These are phyloP conservation scores for Thymelicus acteon DNA, from an alignment of 2,888 invertebrate species.

Conservation along the genomic window DNA sequence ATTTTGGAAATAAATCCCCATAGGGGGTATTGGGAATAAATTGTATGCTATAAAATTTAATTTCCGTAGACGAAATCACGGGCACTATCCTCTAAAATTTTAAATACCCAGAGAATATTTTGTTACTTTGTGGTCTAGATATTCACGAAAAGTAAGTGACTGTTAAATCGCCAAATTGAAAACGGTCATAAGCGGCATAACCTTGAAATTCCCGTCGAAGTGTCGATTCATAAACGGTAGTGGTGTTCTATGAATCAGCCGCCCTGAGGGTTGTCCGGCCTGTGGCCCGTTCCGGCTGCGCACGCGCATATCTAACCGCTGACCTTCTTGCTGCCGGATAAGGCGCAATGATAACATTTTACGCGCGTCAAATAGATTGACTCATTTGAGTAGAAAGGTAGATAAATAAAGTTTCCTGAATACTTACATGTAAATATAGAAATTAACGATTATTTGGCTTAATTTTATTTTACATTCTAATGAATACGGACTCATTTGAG, in stretches of 20 bases:
- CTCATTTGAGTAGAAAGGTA: neutral
- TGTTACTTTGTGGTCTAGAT: too few species aligned
- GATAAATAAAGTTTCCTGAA: too few species aligned
- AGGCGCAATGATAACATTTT: conserved; percentile 12
- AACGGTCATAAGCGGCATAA: conserved; percentile 36
- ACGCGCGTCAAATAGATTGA: neutral
- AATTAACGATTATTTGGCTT: too few species aligned
- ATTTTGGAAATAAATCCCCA: too few species aligned
- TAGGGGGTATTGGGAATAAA: too few species aligned
- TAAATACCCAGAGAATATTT: too few species aligned
- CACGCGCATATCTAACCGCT: conserved; percentile 36
- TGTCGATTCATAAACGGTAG: conserved; percentile 33
- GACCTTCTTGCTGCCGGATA: conserved; percentile 51
- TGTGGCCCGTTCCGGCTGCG: conserved; percentile 43
- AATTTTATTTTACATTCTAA: too few species aligned
- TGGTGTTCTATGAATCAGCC: conserved; percentile 42
- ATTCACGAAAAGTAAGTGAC: too few species aligned
- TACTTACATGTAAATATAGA: too few species aligned
- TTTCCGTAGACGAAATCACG: too few species aligned
- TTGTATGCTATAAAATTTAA: too few species aligned
- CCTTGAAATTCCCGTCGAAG: conserved; percentile 40
- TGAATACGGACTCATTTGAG: neutral
- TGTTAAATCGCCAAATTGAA: neutral
- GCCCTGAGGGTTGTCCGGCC: conserved; percentile 40
- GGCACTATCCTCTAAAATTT: too few species aligned